Evolutionary conservation across 2,797 vertebrate genomes (phyloP), one percentile per base, ranked within the genome.

Genomic region (Prunella strophiata): DNA sequence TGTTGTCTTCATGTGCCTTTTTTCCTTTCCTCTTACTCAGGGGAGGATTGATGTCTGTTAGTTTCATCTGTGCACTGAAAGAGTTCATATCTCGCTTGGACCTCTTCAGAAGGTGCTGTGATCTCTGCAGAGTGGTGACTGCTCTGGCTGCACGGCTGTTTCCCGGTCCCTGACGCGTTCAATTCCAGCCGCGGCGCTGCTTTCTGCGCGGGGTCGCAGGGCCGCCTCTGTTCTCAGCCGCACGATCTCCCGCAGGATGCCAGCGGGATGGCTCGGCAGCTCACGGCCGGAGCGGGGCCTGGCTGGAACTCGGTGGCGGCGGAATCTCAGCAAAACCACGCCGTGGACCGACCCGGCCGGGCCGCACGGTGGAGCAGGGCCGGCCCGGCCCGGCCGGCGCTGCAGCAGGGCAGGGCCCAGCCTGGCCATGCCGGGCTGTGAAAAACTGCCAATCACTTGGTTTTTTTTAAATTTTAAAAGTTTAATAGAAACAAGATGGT

Each of bases 161-260:
- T 40, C 15, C 29, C 10, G 4, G 6, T 23, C 29, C 17, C 8
- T 26, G 36, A 10, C 6, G 4, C 0, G 2, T 12, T 50, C 6
- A 40, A 7, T n/a, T 50, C 18, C 22, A 27, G 29, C 29, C 1
- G 0, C 0, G 1, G 32, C 7, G 7, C 43, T 36, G 45, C 32
- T 47, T 58, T 58, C 42, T 47, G 42, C 1, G 2, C 0, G 1
- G 21, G 13, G 8, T 29, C 40, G 29, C 21, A 23, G 48, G 27
- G 6, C 16, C 1, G 2, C 34, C 15, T 51, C 11, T 29, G 14
- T 23, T 38, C 36, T 30, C 21, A 30, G 36, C 34, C 0, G 5
- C 34, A 8, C 18, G 27, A 30, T 13, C 16, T 70, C 22, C 21
- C 7, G 2, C 27, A 7, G 27, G n/a, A n/a, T 8, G 48, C 48